Evolutionary conservation across 64 coral and sea anemone genomes (phyloP).

Genomic region (Actinia tenebrosa): DNA sequence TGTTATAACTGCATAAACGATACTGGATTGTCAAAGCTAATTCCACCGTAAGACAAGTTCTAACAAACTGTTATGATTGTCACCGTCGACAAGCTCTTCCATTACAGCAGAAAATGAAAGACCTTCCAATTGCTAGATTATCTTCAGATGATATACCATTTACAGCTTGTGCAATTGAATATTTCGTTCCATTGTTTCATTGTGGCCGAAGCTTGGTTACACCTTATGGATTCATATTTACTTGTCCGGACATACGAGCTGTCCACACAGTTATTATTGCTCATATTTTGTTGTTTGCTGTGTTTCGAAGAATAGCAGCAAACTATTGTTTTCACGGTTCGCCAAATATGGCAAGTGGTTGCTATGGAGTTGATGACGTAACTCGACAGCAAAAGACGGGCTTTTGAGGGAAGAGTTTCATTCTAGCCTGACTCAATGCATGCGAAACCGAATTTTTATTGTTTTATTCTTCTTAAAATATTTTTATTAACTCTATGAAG

Average conservation of each 20-base stretch:
- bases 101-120: conserved; percentile 23
- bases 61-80: background rate
- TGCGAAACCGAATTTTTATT: too few species aligned
- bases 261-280: background rate
- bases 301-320: too few species aligned
- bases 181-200: conserved; percentile 12
- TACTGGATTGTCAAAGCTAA: conserved; percentile 25
- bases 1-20: background rate
- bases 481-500: too few species aligned
- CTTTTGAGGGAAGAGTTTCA: too few species aligned
- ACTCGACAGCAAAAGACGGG: too few species aligned
- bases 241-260: background rate
- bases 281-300: too few species aligned
- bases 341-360: too few species aligned
- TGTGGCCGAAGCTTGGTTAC: conserved; percentile 9
- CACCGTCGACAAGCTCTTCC: background rate
- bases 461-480: too few species aligned
- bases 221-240: background rate
- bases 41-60: conserved; percentile 3
- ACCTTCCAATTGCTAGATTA: background rate
- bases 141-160: background rate
- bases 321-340: too few species aligned
- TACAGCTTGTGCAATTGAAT: conserved; percentile 19
- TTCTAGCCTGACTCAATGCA: too few species aligned
- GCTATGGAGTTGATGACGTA: too few species aligned